Evolutionary conservation across 1,140 invertebrate species (phyloP).

Genomic region (Temnothorax longispinosus): DNA sequence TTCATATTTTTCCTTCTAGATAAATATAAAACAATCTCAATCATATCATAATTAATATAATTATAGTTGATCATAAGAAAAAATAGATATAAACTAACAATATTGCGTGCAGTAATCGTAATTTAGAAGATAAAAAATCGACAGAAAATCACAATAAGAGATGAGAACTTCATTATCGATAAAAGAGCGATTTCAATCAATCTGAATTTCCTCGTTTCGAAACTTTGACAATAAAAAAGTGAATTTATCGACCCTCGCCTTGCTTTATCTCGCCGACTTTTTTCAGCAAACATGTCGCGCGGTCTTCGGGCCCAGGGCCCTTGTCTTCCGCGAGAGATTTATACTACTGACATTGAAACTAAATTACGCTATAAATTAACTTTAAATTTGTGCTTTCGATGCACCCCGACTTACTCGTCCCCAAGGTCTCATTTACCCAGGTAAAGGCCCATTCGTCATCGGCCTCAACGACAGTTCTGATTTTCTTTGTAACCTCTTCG

Average conservation of each 20-base stretch:
- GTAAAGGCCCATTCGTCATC: neutral
- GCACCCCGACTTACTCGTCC: slow-evolving; percentile 32
- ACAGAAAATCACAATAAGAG: neutral
- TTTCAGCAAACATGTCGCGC: slow-evolving; percentile 47
- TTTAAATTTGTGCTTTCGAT: slow-evolving; percentile 71
- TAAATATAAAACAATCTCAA: neutral
- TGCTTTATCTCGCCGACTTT: slow-evolving; percentile 67
- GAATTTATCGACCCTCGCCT: slow-evolving; percentile 20
- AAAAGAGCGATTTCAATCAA: slow-evolving; percentile 9
- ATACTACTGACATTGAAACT: slow-evolving; percentile 74
- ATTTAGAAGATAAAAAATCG: neutral
- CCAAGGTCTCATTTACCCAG: neutral
- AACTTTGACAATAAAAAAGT: slow-evolving; percentile 24
- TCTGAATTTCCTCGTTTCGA: neutral
- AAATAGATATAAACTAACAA: neutral
- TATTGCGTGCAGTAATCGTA: neutral
- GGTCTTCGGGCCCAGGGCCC: slow-evolving; percentile 32
- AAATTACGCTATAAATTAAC: slow-evolving; percentile 77
- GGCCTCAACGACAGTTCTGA: neutral
- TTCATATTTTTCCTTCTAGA: neutral
- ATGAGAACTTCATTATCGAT: neutral
- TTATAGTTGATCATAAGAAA: neutral
- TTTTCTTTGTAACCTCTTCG: neutral
- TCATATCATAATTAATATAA: neutral
- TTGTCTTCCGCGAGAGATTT: slow-evolving; percentile 70